These are phyloP conservation scores for Mustelus asterias DNA, from an alignment of 2,113 vertebrate species.

Conservation along the genomic window DNA sequence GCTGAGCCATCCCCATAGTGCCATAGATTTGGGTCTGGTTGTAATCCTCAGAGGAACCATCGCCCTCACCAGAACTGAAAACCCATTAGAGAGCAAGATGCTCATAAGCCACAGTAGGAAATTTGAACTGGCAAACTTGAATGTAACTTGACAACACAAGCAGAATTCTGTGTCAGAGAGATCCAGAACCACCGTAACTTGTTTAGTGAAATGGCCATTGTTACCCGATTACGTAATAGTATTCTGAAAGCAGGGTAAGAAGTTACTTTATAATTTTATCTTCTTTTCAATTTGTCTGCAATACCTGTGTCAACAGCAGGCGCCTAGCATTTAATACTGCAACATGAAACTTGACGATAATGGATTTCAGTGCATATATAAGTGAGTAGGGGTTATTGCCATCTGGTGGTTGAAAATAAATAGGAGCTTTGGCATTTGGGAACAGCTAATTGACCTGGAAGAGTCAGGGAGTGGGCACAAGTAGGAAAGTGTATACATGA, in stretches of 20 bases:
- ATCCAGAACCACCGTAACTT: background rate
- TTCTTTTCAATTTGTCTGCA: background rate
- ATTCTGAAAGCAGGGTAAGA: background rate
- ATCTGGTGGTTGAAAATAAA: slow-evolving; percentile 16
- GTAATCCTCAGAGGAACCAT: background rate
- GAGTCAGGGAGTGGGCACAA: background rate
- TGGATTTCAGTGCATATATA: background rate
- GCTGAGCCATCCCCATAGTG: background rate
- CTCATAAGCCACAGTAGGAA: background rate
- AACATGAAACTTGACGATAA: background rate
- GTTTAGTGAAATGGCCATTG: background rate
- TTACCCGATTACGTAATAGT: background rate
- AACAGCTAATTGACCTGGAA: background rate
- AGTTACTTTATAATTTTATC: background rate
- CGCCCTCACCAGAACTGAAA: background rate
- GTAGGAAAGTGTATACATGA: background rate
- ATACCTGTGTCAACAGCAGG: background rate
- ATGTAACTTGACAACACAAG: background rate
- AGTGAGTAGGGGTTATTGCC: background rate
- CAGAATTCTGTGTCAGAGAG: background rate
- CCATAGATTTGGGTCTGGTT: background rate
- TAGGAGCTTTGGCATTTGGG: background rate
- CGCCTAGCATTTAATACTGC: background rate
- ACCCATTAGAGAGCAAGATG: background rate
- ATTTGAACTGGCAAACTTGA: background rate